These are phyloP conservation scores for Megathymus violae DNA, from an alignment of 1,140 invertebrate species.

Conservation along the genomic window DNA sequence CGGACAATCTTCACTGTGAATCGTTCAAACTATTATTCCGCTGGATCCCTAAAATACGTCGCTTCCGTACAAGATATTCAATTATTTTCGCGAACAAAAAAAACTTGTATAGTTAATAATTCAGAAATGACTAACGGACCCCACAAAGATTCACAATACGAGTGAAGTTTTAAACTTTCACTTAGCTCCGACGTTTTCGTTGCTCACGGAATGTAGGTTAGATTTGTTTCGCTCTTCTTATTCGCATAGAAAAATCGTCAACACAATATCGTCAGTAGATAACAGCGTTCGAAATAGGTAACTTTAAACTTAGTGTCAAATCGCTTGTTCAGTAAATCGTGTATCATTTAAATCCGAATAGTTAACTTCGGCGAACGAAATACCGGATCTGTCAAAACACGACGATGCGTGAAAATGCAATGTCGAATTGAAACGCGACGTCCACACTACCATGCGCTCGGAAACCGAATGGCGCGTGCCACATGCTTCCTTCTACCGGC, in stretches of 20 bases:
- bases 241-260: slow-evolving; percentile 48
- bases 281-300: slow-evolving; percentile 10
- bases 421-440: slow-evolving; percentile 45
- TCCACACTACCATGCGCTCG: slow-evolving; percentile 53
- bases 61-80: slow-evolving; percentile 66
- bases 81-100: slow-evolving; percentile 56
- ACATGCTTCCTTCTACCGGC: slow-evolving; percentile 60
- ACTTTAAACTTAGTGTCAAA: slow-evolving; percentile 6
- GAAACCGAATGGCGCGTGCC: slow-evolving; percentile 80
- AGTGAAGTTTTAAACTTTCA: slow-evolving; percentile 71
- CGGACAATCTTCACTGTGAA: slow-evolving; percentile 61
- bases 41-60: slow-evolving; percentile 64
- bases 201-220: slow-evolving; percentile 66
- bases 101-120: slow-evolving; percentile 41
- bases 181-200: slow-evolving; percentile 60
- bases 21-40: slow-evolving; percentile 70
- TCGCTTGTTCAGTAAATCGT: slow-evolving; percentile 18
- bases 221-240: slow-evolving; percentile 55
- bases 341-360: slow-evolving; percentile 16
- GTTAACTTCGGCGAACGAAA: slow-evolving; percentile 22
- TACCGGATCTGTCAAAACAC: slow-evolving; percentile 68
- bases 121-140: slow-evolving; percentile 46
- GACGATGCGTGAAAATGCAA: slow-evolving; percentile 53
- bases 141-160: slow-evolving; percentile 49
- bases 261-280: slow-evolving; percentile 33